Base-by-base conservation (phyloP, 2,888 invertebrate genomes). In the Drosophila antonietae region DNA sequence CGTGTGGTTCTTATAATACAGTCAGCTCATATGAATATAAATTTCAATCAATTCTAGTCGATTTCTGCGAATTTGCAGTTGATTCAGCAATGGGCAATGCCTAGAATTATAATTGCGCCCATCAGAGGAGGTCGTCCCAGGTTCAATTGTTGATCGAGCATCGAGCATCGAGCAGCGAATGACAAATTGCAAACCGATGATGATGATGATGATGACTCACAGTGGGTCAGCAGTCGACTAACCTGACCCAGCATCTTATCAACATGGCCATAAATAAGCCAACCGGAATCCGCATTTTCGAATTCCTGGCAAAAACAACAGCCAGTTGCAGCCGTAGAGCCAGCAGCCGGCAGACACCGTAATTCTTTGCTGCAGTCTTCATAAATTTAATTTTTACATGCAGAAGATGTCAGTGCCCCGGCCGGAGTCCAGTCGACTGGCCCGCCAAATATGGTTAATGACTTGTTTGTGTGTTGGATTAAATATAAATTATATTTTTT, bases 401-500 rank as follows among this genome's bases (percentile, higher is more conserved):
- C 73, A 71, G 66, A 53, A 61, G 51, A 71, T 79, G 86, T 70
- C 83, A 76, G 76, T 57, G 66, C 46, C 66, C 70, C 51, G 52
- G 20, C 37, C 67, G 57, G 46, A 49, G n/a, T 63, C 9, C 55
- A n/a, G 53, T 53, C 49, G 41, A 43, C 23, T 55, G 67, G 18
- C 67, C 57, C 66, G 39, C 69, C 82, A 73, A 83, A 74, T 83
- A 88, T 88, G 71, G 80, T 83, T 88, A 84, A 84, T 88, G 86
- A 85, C 88, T 88, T 85, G 86, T 85, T 85, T 80, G 85, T 84
- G 88, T 68, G 76, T 63, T 85, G 84, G 84, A 82, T 80, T 80
- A 78, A 78, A 85, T 83, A 85, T 84, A 84, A 84, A 85, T 84
- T 84, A 84, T 88, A 82, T 85, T 88, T 84, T 63, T 60, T 72